Base-by-base conservation (phyloP, 2,888 invertebrate species). In the Amiota communis region DNA sequence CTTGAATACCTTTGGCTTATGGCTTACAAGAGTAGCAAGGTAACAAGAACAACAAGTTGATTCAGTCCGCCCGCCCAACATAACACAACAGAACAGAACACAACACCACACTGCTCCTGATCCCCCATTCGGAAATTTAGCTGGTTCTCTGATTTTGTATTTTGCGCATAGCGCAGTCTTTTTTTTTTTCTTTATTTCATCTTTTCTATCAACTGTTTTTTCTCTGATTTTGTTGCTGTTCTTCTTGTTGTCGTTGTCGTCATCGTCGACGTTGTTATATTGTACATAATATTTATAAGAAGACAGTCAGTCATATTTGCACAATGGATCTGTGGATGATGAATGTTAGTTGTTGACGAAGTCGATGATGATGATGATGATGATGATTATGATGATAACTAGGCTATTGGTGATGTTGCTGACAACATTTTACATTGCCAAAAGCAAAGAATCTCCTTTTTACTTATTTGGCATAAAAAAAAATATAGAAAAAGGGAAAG, bases 81-180 rank as follows among this genome's bases (percentile, higher is more conserved):
- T 17, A 20, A 57, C 57, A 8, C 13, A 2, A 53, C 53, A 8
- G 8, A 15, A 53, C 53, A 13, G 8, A 13, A 36, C 36, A 36
- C 36, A 2, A 36, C 3, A 36, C 36, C 36, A 36, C 36, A 36
- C 36, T 36, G 6, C 6, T 36, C 36, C 36, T 36, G 36, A 36
- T 36, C 6, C 36, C 36, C 36, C 36, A 36, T 36, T 36, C 36
- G 0, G 36, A 36, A 36, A 36, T 36, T 2, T 2, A 36, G 36
- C 2, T 36, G 36, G 76, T 76, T 73, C 72, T 70, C 76, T 76
- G 77, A 76, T 75, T 76, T 78, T 77, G 72, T 57, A 76, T 77
- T 80, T 73, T 78, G 79, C 75, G 76, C 77, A 77, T 64, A 78
- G 75, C 56, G 75, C 76, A 76, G 68, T 75, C 74, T 72, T 76